These are phyloP conservation scores for Matsumyia berberina DNA, from an alignment of 2,888 invertebrate genomes.

Conservation along the genomic window DNA sequence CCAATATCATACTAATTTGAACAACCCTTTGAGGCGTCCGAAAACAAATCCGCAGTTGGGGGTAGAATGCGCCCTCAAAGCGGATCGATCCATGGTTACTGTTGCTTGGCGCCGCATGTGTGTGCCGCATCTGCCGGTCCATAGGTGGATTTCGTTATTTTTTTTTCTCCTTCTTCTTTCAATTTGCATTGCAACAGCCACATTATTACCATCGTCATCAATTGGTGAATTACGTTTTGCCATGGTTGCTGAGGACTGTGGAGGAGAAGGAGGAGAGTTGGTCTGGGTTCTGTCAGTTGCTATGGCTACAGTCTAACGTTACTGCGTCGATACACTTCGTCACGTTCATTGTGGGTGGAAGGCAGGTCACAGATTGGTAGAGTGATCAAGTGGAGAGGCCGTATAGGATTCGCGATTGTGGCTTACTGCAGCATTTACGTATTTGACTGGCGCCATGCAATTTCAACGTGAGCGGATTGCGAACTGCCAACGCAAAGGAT, in stretches of 20 bases:
- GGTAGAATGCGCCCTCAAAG: conserved; percentile 18
- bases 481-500: conserved; percentile 34
- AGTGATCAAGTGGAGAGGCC: conserved; percentile 15
- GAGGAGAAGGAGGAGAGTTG: not conserved
- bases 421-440: conserved; percentile 68
- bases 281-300: conserved; percentile 31
- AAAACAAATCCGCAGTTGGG: conserved; percentile 68
- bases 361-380: conserved; percentile 9
- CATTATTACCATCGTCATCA: conserved; percentile 31
- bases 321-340: conserved; percentile 33
- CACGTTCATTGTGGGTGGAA: conserved; percentile 27
- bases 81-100: conserved; percentile 45
- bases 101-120: conserved; percentile 29
- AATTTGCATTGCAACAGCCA: conserved; percentile 33
- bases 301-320: conserved; percentile 14
- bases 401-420: conserved; percentile 54
- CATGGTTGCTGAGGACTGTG: not conserved
- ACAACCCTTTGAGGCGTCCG: conserved; percentile 72
- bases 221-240: conserved; percentile 50
- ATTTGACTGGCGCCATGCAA: conserved; percentile 58
- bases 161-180: conserved; percentile 28
- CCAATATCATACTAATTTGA: conserved; percentile 76
- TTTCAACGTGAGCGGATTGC: conserved; percentile 48
- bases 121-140: conserved; percentile 1
- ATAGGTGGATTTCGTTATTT: conserved; percentile 7